Conservation (phyloP, 2,797 vertebrate genomes). For the Chromobotia macracanthus region DNA sequence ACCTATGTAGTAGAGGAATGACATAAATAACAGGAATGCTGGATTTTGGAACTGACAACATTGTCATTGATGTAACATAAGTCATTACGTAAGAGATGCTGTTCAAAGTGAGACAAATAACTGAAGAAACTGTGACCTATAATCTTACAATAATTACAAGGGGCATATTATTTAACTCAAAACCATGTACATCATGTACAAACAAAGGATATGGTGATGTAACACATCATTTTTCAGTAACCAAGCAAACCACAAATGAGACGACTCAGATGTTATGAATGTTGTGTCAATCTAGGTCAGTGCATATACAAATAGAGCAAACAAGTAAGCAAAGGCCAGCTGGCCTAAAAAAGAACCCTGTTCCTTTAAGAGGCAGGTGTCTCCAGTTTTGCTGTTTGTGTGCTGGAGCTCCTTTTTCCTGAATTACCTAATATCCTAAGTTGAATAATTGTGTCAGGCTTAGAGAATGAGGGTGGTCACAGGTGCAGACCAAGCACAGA, state of each 20-base stretch:
- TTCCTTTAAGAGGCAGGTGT: conserved; percentile 81
- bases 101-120: conserved; percentile 15
- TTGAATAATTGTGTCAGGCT: conserved; percentile 85
- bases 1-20: neutral
- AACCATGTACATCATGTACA: conserved; percentile 5
- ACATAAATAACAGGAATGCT: neutral
- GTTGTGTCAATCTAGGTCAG: conserved; percentile 39
- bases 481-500: conserved; percentile 82
- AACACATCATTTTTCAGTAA: conserved; percentile 20
- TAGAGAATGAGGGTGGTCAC: conserved; percentile 83
- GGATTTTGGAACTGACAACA: conserved; percentile 6
- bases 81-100: conserved; percentile 7
- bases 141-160: conserved; percentile 7
- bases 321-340: conserved; percentile 12
- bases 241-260: neutral
- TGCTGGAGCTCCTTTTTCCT: conserved; percentile 75
- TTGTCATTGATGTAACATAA: neutral
- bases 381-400: conserved; percentile 75
- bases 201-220: conserved; percentile 7
- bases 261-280: conserved; percentile 24
- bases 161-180: conserved; percentile 13
- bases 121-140: neutral
- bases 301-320: conserved; percentile 5
- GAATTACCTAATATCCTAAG: conserved; percentile 91
- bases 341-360: conserved; percentile 67